phyloP scores from a whole-genome alignment of 2,797 vertebrate genomes.

The Phylloscopus collybita region DNA sequence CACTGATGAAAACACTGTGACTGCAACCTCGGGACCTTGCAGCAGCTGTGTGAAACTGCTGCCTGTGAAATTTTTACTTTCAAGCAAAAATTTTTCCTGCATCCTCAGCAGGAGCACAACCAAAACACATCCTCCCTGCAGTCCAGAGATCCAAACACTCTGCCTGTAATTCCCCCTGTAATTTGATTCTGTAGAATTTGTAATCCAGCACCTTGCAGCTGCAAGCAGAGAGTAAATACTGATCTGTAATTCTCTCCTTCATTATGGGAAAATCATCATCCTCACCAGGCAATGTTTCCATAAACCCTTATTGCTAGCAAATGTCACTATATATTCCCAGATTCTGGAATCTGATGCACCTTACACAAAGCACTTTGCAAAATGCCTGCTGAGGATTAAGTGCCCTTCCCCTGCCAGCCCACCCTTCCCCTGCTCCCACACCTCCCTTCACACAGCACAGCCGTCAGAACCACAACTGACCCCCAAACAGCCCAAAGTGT shows the following conservation, averaged over 20 bases:
- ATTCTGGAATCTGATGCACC: not conserved
- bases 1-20: not conserved
- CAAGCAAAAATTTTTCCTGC: not conserved
- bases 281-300: not conserved
- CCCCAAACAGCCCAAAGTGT: not conserved
- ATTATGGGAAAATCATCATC: not conserved
- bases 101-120: not conserved
- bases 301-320: not conserved
- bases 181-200: not conserved
- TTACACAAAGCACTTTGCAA: not conserved
- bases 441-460: not conserved
- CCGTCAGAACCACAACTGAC: not conserved
- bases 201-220: not conserved
- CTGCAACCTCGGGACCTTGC: not conserved
- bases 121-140: not conserved
- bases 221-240: not conserved
- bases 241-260: not conserved
- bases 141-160: not conserved
- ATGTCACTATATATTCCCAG: not conserved
- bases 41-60: not conserved
- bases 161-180: not conserved
- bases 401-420: not conserved
- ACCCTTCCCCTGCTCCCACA: not conserved
- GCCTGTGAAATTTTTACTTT: not conserved
- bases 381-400: not conserved